A percentile compares a stretch with the other conserved stretches of the same genome.
Evolutionary conservation across 2,888 invertebrate genomes (phyloP).

Genomic region (Drosophila lutescens): DNA sequence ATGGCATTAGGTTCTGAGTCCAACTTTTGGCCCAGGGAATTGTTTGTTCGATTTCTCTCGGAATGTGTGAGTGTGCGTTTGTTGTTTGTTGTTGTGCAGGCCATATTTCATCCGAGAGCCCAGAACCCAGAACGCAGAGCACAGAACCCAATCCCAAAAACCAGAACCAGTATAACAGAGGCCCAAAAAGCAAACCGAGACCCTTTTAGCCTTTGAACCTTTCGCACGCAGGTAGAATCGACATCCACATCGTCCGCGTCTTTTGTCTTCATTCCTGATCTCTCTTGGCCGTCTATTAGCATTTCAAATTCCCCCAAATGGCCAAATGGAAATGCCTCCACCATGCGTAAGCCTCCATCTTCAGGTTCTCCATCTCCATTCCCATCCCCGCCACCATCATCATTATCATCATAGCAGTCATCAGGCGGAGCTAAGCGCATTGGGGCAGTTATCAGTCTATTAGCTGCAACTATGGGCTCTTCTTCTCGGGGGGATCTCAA

Average conservation of each 20-base stretch:
- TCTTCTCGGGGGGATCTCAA: constrained; percentile 18
- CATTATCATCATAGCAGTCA: constrained; percentile 27
- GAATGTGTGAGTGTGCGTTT: constrained; percentile 21
- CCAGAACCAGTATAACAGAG: constrained; percentile 23
- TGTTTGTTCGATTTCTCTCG: constrained; percentile 63
- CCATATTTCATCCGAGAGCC: constrained; percentile 57
- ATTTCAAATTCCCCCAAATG: constrained; percentile 65
- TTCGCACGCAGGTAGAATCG: constrained; percentile 62
- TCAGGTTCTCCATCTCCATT: too few species aligned
- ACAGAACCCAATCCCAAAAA: constrained; percentile 19
- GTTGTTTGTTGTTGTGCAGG: constrained; percentile 11
- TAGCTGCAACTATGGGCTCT: constrained; percentile 51
- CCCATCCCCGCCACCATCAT: constrained; percentile 1
- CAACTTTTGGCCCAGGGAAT: constrained; percentile 55
- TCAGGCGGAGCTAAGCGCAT: constrained; percentile 62
- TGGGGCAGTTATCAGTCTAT: constrained; percentile 77
- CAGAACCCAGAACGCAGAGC: constrained; percentile 10
- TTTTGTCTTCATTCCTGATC: constrained; percentile 57
- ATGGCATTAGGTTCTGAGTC: constrained; percentile 32
- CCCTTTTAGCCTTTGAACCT: constrained; percentile 80
- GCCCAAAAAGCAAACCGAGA: constrained; percentile 32
- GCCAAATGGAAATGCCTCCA: constrained; percentile 57
- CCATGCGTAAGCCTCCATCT: constrained; percentile 69
- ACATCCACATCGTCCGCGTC: constrained; percentile 26
- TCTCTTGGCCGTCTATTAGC: constrained; percentile 55